Conservation (phyloP, 1,140 invertebrate species). For the Hermetia illucens region DNA sequence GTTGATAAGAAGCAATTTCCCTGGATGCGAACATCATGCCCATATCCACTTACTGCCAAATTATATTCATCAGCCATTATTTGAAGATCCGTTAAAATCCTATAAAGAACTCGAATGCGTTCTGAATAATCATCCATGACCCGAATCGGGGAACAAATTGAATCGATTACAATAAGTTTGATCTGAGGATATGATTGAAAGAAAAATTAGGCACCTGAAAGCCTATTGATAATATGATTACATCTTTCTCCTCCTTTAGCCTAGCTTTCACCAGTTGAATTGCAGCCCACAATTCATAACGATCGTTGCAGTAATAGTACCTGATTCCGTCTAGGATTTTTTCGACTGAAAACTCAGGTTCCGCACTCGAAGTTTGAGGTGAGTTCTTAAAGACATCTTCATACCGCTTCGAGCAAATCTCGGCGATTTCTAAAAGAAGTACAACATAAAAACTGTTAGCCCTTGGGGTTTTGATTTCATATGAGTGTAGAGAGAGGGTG, state of each 20-base stretch:
- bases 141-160: slow-evolving; percentile 14
- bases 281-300: slow-evolving; percentile 11
- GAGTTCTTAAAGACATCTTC: not conserved
- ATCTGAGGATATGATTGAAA: slow-evolving; percentile 15
- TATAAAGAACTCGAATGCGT: slow-evolving; percentile 12
- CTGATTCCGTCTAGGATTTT: slow-evolving; percentile 14
- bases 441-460: too few relatives aligned
- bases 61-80: slow-evolving; percentile 11
- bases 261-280: slow-evolving; percentile 10
- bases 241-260: slow-evolving; percentile 7
- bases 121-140: slow-evolving; percentile 9
- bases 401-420: slow-evolving; percentile 1
- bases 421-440: slow-evolving; percentile 9
- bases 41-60: slow-evolving; percentile 14
- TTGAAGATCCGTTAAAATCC: slow-evolving; percentile 13
- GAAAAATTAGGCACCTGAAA: too few relatives aligned
- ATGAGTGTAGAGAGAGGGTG: too few relatives aligned
- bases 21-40: slow-evolving; percentile 4
- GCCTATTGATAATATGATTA: too few relatives aligned
- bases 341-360: slow-evolving; percentile 5
- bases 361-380: not conserved
- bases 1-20: too few relatives aligned
- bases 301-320: slow-evolving; percentile 12
- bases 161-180: slow-evolving; percentile 19
- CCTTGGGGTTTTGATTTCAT: too few relatives aligned